These are phyloP conservation scores for Drosophila ustulata DNA, from an alignment of 2,888 invertebrate species.

Conservation along the genomic window DNA sequence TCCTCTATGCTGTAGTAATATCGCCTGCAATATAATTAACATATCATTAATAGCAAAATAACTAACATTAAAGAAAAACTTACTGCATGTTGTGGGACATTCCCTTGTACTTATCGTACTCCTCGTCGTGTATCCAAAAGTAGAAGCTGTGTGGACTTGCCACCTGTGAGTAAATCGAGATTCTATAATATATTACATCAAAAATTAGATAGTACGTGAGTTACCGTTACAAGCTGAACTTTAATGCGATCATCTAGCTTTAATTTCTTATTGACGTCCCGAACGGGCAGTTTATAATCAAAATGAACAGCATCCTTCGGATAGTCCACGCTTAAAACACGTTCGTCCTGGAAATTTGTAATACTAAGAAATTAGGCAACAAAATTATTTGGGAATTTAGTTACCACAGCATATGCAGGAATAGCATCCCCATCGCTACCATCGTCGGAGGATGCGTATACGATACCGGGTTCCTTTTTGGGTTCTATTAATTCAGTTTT, in stretches of 20 bases:
- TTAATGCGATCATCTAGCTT: conserved; percentile 14
- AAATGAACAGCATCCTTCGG: conserved; percentile 69
- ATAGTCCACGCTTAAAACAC: conserved; percentile 74
- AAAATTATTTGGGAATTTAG: not conserved
- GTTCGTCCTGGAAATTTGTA: conserved; percentile 59
- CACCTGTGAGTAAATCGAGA: conserved; percentile 56
- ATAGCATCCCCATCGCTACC: conserved; percentile 73
- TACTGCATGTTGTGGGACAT: conserved; percentile 79
- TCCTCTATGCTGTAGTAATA: conserved; percentile 56
- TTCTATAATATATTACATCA: not conserved
- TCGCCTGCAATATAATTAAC: conserved; percentile 37
- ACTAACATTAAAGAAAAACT: conserved; percentile 20
- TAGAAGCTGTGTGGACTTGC: conserved; percentile 78
- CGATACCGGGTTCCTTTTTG: not conserved
- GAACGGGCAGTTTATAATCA: conserved; percentile 57
- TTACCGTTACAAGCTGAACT: conserved; percentile 56
- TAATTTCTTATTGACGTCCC: conserved; percentile 30
- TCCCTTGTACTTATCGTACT: conserved; percentile 59
- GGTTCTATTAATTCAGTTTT: not conserved
- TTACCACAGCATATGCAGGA: conserved; percentile 79
- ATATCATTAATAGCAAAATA: not conserved
- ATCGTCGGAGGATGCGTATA: conserved; percentile 53
- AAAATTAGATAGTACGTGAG: not conserved
- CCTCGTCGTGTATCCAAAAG: conserved; percentile 73
- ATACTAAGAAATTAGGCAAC: not conserved